Evolutionary conservation across 2,797 vertebrate genomes (phyloP).

Genomic region (Scarus forsteni): DNA sequence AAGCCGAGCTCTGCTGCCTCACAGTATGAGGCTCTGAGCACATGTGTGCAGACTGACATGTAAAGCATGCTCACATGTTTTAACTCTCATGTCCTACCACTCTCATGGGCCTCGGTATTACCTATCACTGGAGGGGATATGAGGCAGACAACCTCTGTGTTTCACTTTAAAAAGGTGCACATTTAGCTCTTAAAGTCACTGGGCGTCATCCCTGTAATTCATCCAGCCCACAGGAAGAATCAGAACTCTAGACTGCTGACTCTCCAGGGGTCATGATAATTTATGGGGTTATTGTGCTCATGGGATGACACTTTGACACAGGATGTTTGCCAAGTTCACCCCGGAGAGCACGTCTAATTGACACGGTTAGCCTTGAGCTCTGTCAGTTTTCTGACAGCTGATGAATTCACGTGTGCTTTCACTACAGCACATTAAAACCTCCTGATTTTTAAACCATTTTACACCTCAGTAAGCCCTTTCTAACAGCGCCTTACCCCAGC

Average conservation of each 20-base stretch:
- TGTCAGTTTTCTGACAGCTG: conserved; percentile 74
- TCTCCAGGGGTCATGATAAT: conserved; percentile 74
- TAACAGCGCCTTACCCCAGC: conserved; percentile 74
- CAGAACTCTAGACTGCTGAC: conserved; percentile 38
- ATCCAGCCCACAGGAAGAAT: conserved; percentile 47
- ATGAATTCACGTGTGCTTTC: conserved; percentile 57
- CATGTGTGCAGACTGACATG: not conserved
- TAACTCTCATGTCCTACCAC: too few species aligned
- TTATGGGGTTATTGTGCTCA: conserved; percentile 50
- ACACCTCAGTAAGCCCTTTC: conserved; percentile 69
- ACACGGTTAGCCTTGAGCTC: conserved; percentile 69
- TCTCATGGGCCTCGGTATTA: conserved; percentile 7
- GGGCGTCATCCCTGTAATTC: conserved; percentile 52
- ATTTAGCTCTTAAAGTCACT: conserved; percentile 29
- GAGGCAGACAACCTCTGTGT: conserved; percentile 20
- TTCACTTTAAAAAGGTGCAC: conserved; percentile 23
- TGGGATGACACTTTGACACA: conserved; percentile 73
- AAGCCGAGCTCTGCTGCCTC: not conserved
- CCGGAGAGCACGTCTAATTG: conserved; percentile 76
- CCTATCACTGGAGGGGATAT: not conserved
- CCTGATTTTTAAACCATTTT: conserved; percentile 70
- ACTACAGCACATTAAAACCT: conserved; percentile 59
- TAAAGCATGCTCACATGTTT: conserved; percentile 13
- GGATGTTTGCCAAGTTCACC: conserved; percentile 56
- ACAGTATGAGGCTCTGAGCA: not conserved